Evolutionary conservation across 1,140 invertebrate species (phyloP).

Genomic region (Procambarus clarkii): DNA sequence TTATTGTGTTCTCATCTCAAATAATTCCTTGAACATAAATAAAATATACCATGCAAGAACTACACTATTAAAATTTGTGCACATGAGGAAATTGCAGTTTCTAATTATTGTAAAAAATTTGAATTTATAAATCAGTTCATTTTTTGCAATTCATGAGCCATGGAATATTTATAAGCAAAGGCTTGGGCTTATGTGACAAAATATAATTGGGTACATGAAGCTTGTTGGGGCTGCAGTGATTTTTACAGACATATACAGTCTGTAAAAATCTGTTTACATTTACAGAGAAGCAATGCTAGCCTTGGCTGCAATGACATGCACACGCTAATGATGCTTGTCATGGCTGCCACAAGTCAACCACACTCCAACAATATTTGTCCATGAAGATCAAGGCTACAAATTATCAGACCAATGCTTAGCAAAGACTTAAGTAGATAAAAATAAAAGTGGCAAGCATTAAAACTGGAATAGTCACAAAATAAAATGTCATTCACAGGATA

Average conservation of each 20-base stretch:
- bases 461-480: not conserved
- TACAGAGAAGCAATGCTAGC: not conserved
- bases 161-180: not conserved
- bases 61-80: conserved; percentile 35
- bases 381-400: not conserved
- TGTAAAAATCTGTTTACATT: too few species aligned
- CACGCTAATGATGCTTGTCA: not conserved
- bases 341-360: not conserved
- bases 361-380: not conserved
- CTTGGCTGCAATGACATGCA: not conserved
- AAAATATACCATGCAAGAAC: not conserved
- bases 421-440: conserved; percentile 11
- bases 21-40: conserved; percentile 41
- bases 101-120: not conserved
- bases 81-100: conserved; percentile 32
- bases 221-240: not conserved
- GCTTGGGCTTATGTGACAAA: not conserved
- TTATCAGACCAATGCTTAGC: not conserved
- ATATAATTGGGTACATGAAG: not conserved
- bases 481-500: conserved; percentile 11
- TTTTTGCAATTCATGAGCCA: not conserved
- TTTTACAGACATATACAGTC: too few species aligned
- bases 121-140: not conserved
- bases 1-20: conserved; percentile 24
- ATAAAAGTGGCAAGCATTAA: conserved; percentile 1